phyloP scores from a whole-genome alignment of 2,113 vertebrate genomes.

The Psephotus haematonotus region DNA sequence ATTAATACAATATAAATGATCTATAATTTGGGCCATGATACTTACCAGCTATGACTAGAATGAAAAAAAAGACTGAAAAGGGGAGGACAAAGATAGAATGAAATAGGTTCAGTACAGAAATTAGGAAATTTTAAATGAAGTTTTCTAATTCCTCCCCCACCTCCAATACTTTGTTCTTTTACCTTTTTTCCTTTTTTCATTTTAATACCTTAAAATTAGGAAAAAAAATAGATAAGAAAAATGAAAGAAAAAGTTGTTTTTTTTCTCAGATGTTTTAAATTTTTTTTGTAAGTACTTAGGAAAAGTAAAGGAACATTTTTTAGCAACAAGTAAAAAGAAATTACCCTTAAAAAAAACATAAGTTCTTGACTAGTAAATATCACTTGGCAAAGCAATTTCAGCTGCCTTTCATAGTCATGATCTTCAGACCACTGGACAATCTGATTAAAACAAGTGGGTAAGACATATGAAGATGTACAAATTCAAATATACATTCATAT shows the following conservation, averaged over 20 bases:
- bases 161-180: background rate
- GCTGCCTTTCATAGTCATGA: background rate
- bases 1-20: constrained; percentile 10
- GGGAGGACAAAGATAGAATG: background rate
- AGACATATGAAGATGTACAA: background rate
- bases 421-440: background rate
- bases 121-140: background rate
- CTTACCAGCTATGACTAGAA: background rate
- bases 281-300: background rate
- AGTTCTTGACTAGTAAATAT: background rate
- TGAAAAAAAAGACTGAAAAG: background rate
- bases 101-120: background rate
- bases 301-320: background rate
- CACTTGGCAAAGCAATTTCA: background rate
- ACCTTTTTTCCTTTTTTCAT: background rate
- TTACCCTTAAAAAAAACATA: background rate
- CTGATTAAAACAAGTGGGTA: background rate
- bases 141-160: background rate
- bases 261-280: background rate
- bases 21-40: background rate
- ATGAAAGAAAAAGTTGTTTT: background rate
- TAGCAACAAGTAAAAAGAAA: background rate
- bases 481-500: background rate
- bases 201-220: background rate
- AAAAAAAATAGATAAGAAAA: background rate